A percentile compares a stretch with the other conserved stretches of the same genome.
phyloP scores from a whole-genome alignment of 2,888 invertebrate genomes.

The Spicauda simplicius region DNA sequence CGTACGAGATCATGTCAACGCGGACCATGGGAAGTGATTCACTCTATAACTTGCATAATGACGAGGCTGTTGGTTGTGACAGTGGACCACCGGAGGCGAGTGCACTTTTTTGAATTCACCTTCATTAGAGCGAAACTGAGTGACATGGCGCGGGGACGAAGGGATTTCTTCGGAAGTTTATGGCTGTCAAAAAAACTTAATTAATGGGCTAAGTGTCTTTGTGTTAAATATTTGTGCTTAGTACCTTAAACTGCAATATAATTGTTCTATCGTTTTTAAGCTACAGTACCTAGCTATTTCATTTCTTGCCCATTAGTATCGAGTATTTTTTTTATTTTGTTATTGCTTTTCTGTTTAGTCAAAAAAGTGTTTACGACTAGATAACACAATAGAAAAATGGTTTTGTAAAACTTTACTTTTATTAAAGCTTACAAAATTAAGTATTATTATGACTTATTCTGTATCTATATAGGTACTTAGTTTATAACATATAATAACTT shows the following conservation, averaged over 20 bases:
- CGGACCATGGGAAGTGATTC: constrained; percentile 37
- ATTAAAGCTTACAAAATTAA: constrained; percentile 18
- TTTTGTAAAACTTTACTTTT: not conserved
- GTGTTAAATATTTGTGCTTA: not conserved
- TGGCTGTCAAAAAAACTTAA: constrained; percentile 26
- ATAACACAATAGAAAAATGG: no score
- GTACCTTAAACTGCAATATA: not conserved
- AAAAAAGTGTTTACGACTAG: no score
- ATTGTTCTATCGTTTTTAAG: no score
- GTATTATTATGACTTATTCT: not conserved
- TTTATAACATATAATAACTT: constrained; percentile 39
- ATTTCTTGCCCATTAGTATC: no score
- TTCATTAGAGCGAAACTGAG: constrained; percentile 68
- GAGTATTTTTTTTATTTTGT: no score
- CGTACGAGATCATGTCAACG: constrained; percentile 25
- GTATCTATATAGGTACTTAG: not conserved
- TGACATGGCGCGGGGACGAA: constrained; percentile 57
- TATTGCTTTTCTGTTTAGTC: no score
- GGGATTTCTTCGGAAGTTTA: constrained; percentile 40
- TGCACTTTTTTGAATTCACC: constrained; percentile 70
- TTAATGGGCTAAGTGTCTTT: constrained; percentile 20
- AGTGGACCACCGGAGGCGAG: constrained; percentile 72
- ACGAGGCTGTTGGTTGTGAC: constrained; percentile 41
- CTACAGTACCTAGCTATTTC: no score
- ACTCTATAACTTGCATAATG: constrained; percentile 43